Evolutionary conservation across 2,888 invertebrate species (phyloP), one percentile per base, ranked within the genome.

Genomic region (Microctonus brassicae): DNA sequence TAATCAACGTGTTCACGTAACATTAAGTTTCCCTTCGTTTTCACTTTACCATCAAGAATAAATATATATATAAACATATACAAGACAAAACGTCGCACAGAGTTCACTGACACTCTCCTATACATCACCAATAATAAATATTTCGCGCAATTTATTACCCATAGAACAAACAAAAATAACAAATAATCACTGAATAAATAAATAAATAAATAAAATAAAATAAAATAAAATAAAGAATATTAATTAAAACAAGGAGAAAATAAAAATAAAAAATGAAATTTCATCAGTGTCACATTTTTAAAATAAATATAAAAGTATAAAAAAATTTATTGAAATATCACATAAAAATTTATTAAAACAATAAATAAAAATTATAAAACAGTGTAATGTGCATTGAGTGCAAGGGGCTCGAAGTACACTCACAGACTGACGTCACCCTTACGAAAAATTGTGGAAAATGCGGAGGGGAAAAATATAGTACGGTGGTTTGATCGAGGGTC

Each of bases 1-100:
- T 70, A 70, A 70, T 64, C 70, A 64, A 64, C 57, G 26, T 26
- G 55, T 55, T 47, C 63, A 64, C 69, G 69, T 69, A 69, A 69
- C 69, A 20, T 55, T 69, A 69, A 69, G 63, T 69, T 69, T 69
- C 63, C 69, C 69, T 63, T 62, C 62, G 62, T 62, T 69, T 69
- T 69, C 69, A 69, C 69, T 69, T 55, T 20, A 29, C 47, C 55
- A 47, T 47, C 47, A n/a, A 39, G 62, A n/a, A n/a, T n/a, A n/a
- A n/a, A n/a, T n/a, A n/a, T n/a, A n/a, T n/a, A n/a, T n/a, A n/a
- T n/a, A n/a, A n/a, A n/a, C n/a, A n/a, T n/a, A n/a, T n/a, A n/a
- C n/a, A n/a, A n/a, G n/a, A n/a, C n/a, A n/a, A n/a, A n/a, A 62
- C 62, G 39, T 17, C 47, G 36, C 39, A 36, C 57, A 39, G 39